These are phyloP conservation scores for Lates calcarifer DNA, from an alignment of 2,113 vertebrate species.

Conservation along the genomic window DNA sequence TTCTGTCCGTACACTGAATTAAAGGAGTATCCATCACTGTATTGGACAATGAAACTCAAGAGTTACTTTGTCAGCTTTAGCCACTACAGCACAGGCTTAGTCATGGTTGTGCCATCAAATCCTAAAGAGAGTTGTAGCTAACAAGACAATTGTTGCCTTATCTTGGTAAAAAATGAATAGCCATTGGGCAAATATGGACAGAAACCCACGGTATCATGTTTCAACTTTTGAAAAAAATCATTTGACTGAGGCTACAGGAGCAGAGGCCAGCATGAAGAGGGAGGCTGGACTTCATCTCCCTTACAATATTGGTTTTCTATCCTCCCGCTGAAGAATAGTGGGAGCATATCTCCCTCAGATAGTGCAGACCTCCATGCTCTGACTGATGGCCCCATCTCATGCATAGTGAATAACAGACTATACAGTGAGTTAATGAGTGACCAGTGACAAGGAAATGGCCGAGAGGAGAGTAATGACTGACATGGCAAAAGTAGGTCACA, in stretches of 20 bases:
- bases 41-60: neutral
- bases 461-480: slow-evolving; percentile 49
- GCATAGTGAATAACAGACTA: slow-evolving; percentile 43
- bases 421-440: slow-evolving; percentile 59
- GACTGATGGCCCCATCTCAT: slow-evolving; percentile 35
- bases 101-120: too few relatives aligned
- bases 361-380: neutral
- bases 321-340: slow-evolving; percentile 12
- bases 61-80: neutral
- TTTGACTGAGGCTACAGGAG: neutral
- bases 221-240: neutral
- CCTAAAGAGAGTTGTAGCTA: too few relatives aligned
- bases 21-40: neutral
- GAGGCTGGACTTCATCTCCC: neutral
- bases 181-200: neutral
- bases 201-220: neutral
- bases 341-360: neutral
- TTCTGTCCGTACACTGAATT: too few relatives aligned
- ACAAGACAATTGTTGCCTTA: neutral
- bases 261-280: neutral
- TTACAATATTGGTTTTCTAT: neutral
- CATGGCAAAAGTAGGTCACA: slow-evolving; percentile 66
- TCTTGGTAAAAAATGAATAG: neutral
- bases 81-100: too few relatives aligned
- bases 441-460: slow-evolving; percentile 51